phyloP scores from a whole-genome alignment of 1,140 invertebrate species.

The Nilaparvata lugens region DNA sequence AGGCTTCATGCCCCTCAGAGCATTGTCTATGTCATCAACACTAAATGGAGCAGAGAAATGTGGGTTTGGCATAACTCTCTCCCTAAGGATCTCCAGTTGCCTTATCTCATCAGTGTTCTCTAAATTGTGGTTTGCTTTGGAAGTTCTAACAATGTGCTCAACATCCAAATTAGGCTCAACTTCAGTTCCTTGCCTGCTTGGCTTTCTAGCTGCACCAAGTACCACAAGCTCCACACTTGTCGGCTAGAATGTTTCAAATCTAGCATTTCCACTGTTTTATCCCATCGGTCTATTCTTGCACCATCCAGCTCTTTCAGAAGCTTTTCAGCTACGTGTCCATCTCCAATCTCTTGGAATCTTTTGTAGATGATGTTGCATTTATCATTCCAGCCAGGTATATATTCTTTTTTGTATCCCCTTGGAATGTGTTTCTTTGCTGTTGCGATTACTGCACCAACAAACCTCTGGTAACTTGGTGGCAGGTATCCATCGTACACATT shows the following conservation, averaged over 20 bases:
- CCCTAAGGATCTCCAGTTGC: too few species aligned
- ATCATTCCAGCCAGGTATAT: conserved; percentile 14
- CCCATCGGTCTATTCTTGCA: conserved; percentile 8
- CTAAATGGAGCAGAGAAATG: too few species aligned
- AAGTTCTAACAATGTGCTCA: conserved; percentile 1
- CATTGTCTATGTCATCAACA: too few species aligned
- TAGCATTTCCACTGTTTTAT: conserved; percentile 10
- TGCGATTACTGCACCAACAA: not conserved
- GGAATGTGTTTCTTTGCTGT: conserved; percentile 14
- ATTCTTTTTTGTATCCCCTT: conserved; percentile 14
- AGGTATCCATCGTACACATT: conserved; percentile 5
- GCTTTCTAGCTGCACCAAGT: not conserved
- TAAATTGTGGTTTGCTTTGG: too few species aligned
- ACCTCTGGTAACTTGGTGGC: conserved; percentile 9
- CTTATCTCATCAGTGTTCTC: too few species aligned
- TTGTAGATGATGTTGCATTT: conserved; percentile 10
- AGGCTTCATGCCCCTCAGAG: conserved; percentile 1
- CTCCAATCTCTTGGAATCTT: conserved; percentile 3
- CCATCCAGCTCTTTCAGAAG: conserved; percentile 5
- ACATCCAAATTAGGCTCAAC: not conserved
- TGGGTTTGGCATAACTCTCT: too few species aligned
- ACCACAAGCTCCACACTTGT: conserved; percentile 7
- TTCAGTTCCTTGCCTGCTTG: conserved; percentile 9
- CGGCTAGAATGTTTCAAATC: conserved; percentile 15
- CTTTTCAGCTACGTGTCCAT: conserved; percentile 6